Base-by-base conservation (phyloP, 1,140 invertebrate genomes). In the Drosophila azteca region DNA sequence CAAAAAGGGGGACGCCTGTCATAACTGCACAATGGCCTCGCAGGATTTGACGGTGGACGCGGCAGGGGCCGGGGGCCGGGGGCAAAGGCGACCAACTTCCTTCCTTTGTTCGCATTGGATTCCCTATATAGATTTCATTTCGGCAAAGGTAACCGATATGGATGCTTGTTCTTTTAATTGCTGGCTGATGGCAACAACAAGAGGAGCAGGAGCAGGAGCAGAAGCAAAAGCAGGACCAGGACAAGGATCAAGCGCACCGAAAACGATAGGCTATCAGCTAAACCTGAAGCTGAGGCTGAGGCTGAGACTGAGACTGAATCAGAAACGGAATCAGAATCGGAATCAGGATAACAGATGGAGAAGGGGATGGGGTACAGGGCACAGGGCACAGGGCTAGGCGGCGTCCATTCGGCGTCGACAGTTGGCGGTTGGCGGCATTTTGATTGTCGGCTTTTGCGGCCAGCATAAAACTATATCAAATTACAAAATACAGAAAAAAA, bases 81-180 rank as follows among this genome's bases (percentile, higher is more conserved):
- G 9, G 35, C 26, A 45, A 20, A 43, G 26, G 48, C 46, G 53
- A 22, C 22, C 31, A 52, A 78, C 77, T 77, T 82, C 67, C 79
- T 63, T 53, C 43, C 66, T 64, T 67, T 67, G 41, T 49, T 61
- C 52, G 46, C 20, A 43, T 44, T 51, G 59, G 20, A 53, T 67
- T 65, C 60, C 58, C 68, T 57, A 87, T 87, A 87, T 87, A 82
- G 63, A 88, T 87, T 87, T 87, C 82, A 85, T 79, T 79, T 63
- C 43, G 41, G 45, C 39, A 17, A 13, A 20, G 83, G 82, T 87
- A 87, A 87, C 65, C 82, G 82, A 87, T 87, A 87, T 61, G 79
- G 41, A 63, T 68, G 78, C 82, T 88, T 87, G 82, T 87, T 79
- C 82, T 87, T 87, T 87, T 87, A 87, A 87, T 87, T 87, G 82